A percentile compares a stretch with the other conserved stretches of the same genome.
Conservation (phyloP, 2,888 invertebrate species). For the Nephrotoma appendiculata region DNA sequence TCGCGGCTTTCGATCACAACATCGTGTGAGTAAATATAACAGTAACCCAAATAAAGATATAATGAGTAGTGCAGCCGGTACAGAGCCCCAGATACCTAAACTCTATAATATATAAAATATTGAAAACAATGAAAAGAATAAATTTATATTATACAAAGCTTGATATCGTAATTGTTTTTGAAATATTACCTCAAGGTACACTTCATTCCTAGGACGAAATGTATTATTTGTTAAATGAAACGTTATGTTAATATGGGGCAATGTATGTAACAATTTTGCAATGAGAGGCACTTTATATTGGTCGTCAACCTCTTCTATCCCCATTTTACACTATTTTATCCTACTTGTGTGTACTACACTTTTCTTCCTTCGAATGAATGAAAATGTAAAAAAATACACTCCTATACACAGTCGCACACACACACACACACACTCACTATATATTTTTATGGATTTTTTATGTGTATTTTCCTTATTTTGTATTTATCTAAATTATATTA, state of each 20-base stretch:
- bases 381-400: not conserved
- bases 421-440: not conserved
- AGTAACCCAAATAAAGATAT: constrained; percentile 77
- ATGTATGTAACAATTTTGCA: constrained; percentile 71
- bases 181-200: constrained; percentile 69
- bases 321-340: not conserved
- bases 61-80: constrained; percentile 89
- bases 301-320: constrained; percentile 36
- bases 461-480: not conserved
- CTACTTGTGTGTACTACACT: not conserved
- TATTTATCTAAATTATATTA: not conserved
- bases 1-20: constrained; percentile 87
- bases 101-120: constrained; percentile 44
- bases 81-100: constrained; percentile 80
- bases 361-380: not conserved
- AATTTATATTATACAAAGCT: not conserved
- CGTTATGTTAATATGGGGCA: constrained; percentile 87
- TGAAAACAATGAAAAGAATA: not conserved
- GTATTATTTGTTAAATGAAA: constrained; percentile 82
- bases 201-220: constrained; percentile 76
- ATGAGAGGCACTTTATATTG: constrained; percentile 71
- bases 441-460: not conserved
- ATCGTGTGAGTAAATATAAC: constrained; percentile 85
- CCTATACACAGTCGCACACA: not conserved
- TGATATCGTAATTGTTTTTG: not conserved